Evolutionary conservation across 2,797 vertebrate species (phyloP).

Genomic region (Pipistrellus pygmaeus): DNA sequence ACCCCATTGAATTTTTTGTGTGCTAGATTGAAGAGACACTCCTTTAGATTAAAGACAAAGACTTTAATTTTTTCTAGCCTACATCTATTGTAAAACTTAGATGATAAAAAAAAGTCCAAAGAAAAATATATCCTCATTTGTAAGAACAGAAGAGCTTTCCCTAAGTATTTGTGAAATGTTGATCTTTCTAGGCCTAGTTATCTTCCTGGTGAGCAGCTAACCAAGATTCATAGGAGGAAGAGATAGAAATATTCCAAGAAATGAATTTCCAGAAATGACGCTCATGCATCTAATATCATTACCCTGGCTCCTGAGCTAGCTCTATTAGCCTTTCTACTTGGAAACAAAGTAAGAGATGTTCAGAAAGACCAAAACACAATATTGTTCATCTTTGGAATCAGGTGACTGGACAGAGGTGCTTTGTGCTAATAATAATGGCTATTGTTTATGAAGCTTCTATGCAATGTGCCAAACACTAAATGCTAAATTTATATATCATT

Average conservation of each 20-base stretch:
- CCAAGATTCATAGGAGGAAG: neutral
- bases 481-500: neutral
- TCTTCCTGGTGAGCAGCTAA: neutral
- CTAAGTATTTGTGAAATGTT: neutral
- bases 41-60: neutral
- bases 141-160: neutral
- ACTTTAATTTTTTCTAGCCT: neutral
- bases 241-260: neutral
- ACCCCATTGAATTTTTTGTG: neutral
- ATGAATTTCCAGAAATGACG: neutral
- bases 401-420: neutral
- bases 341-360: neutral
- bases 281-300: neutral
- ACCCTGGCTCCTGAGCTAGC: neutral
- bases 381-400: neutral
- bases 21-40: neutral
- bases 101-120: conserved; percentile 6
- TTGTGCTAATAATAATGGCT: neutral
- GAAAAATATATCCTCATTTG: neutral
- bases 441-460: neutral
- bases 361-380: neutral
- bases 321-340: neutral
- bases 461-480: neutral
- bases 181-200: neutral
- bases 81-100: neutral